Evolutionary conservation across 2,797 vertebrate genomes (phyloP).

Genomic region (Bufotes viridis): DNA sequence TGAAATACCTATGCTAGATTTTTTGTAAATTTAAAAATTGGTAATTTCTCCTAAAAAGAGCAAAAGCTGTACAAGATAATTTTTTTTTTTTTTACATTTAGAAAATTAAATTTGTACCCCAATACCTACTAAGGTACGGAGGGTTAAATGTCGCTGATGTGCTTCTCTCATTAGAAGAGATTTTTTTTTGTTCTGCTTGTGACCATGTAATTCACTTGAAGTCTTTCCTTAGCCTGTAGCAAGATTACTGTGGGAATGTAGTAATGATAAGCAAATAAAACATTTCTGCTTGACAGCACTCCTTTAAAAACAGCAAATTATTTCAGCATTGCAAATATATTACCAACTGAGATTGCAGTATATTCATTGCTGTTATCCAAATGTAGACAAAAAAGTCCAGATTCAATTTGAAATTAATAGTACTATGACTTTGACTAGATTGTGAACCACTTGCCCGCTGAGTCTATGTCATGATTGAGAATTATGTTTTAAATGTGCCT

Average conservation of each 20-base stretch:
- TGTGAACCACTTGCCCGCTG: conserved; percentile 98
- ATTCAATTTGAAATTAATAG: conserved; percentile 74
- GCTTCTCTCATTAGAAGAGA: conserved; percentile 73
- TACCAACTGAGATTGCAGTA: conserved; percentile 76
- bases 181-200: conserved; percentile 69
- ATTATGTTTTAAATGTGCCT: conserved; percentile 93
- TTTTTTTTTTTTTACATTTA: background rate
- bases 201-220: conserved; percentile 79
- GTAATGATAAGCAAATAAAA: conserved; percentile 75
- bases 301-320: conserved; percentile 79
- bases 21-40: too few relatives aligned
- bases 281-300: conserved; percentile 73
- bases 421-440: conserved; percentile 73
- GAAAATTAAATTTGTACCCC: background rate
- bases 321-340: conserved; percentile 77
- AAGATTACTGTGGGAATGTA: conserved; percentile 79
- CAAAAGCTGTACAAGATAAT: too few relatives aligned
- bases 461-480: conserved; percentile 92
- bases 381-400: conserved; percentile 70
- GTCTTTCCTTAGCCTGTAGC: conserved; percentile 82
- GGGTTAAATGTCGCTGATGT: conserved; percentile 73
- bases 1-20: background rate
- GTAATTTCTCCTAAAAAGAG: too few relatives aligned
- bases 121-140: background rate
- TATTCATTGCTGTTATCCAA: conserved; percentile 72